A percentile compares a stretch with the other conserved stretches of the same genome.
Conservation (phyloP, 2,113 vertebrate genomes). For the Serilophus lunatus region DNA sequence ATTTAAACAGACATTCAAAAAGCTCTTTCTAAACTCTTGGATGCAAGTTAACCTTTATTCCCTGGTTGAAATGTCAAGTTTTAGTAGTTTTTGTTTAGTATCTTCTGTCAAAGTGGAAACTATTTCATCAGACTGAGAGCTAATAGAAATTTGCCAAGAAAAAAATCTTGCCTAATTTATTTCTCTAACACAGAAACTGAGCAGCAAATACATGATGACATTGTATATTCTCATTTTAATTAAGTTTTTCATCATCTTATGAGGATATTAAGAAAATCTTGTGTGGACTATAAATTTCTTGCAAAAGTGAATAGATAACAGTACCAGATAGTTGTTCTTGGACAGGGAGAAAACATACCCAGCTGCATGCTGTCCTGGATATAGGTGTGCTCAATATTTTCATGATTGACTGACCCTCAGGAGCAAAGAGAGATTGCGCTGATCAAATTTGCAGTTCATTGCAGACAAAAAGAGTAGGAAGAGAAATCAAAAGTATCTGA, state of each 20-base stretch:
- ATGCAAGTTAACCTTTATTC: constrained; percentile 20
- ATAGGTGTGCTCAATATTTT: not conserved
- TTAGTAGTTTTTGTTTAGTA: constrained; percentile 29
- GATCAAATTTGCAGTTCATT: not conserved
- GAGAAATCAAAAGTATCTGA: not conserved
- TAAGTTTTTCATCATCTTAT: not conserved
- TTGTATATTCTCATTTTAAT: not conserved
- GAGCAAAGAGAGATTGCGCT: not conserved
- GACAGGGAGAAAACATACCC: not conserved
- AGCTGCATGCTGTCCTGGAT: not conserved
- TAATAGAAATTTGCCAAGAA: not conserved
- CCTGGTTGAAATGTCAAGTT: constrained; percentile 46
- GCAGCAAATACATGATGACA: not conserved
- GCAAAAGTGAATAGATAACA: not conserved
- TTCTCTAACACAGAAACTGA: not conserved
- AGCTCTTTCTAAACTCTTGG: not conserved
- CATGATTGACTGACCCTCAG: not conserved
- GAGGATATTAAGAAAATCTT: not conserved
- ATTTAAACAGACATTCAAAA: not conserved
- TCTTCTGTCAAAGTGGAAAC: constrained; percentile 32
- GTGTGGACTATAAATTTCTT: not conserved
- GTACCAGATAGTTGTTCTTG: not conserved
- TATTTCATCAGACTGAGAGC: constrained; percentile 14
- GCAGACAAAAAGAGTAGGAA: not conserved
- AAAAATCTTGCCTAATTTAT: not conserved